These are phyloP conservation scores for Thomomys bottae DNA, from an alignment of 2,113 vertebrate species.

Conservation along the genomic window DNA sequence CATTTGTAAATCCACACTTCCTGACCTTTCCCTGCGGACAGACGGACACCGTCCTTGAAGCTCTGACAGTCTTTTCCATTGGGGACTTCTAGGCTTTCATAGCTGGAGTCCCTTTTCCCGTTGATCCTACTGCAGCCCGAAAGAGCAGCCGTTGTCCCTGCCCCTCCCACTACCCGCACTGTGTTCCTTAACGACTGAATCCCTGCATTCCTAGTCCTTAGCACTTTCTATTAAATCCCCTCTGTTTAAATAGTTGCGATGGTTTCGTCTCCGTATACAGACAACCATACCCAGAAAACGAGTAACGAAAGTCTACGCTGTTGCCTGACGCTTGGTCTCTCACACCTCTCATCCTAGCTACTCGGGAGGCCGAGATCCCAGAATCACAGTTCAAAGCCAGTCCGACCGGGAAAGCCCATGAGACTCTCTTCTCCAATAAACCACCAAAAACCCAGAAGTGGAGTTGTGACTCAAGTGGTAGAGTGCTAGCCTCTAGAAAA, in stretches of 20 bases:
- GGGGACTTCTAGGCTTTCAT: neutral
- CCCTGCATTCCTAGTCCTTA: constrained; percentile 1
- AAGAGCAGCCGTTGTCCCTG: too few species aligned
- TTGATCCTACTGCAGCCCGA: too few species aligned
- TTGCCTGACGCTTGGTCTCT: too few species aligned
- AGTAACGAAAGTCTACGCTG: too few species aligned
- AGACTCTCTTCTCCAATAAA: too few species aligned
- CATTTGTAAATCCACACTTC: neutral
- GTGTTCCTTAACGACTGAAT: neutral
- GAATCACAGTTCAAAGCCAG: too few species aligned
- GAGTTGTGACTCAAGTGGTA: too few species aligned
- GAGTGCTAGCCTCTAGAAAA: neutral
- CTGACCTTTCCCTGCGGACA: neutral
- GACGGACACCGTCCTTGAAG: neutral
- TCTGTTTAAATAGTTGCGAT: neutral
- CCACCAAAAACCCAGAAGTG: too few species aligned
- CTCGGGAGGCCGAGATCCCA: too few species aligned
- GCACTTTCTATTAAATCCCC: neutral
- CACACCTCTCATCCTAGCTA: too few species aligned
- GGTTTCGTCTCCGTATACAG: constrained; percentile 2
- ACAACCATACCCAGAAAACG: neutral
- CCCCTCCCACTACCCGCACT: too few species aligned
- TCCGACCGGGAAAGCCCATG: too few species aligned
- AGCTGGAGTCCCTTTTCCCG: neutral
- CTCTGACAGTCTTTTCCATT: neutral